phyloP scores from a whole-genome alignment of 2,797 vertebrate genomes.

The Danio kyathit region DNA sequence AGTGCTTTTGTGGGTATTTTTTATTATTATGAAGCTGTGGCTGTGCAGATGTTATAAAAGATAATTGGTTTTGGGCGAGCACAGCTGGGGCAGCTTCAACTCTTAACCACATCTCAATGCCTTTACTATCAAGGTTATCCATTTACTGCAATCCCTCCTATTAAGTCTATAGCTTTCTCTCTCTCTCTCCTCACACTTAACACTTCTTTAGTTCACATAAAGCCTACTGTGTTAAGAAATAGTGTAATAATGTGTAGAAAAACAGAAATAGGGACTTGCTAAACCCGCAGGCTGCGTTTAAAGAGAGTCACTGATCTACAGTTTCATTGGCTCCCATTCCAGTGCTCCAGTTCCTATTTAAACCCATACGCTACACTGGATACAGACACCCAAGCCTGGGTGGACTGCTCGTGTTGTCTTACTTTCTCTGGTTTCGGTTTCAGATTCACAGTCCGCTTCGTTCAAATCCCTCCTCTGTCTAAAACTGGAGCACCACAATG shows the following conservation, averaged over 20 bases:
- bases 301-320: slow-evolving; percentile 57
- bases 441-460: slow-evolving; percentile 44
- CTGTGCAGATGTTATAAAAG: slow-evolving; percentile 71
- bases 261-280: background rate
- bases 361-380: slow-evolving; percentile 49
- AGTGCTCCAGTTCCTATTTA: slow-evolving; percentile 60
- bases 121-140: slow-evolving; percentile 70
- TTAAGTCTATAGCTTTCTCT: slow-evolving; percentile 22
- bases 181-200: background rate
- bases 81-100: slow-evolving; percentile 80
- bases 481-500: slow-evolving; percentile 53
- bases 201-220: background rate
- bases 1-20: slow-evolving; percentile 74
- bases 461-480: slow-evolving; percentile 52
- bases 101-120: slow-evolving; percentile 70
- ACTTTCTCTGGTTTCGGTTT: slow-evolving; percentile 67
- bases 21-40: slow-evolving; percentile 74
- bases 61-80: slow-evolving; percentile 79
- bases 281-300: slow-evolving; percentile 15
- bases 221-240: background rate
- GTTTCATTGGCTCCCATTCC: slow-evolving; percentile 57
- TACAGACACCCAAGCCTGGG: slow-evolving; percentile 53
- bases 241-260: background rate
- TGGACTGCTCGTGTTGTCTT: slow-evolving; percentile 56
- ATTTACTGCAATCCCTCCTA: slow-evolving; percentile 69